Evolutionary conservation across 2,888 invertebrate species (phyloP), one percentile per base, ranked within the genome.

Genomic region (Xestia rhomboidea): DNA sequence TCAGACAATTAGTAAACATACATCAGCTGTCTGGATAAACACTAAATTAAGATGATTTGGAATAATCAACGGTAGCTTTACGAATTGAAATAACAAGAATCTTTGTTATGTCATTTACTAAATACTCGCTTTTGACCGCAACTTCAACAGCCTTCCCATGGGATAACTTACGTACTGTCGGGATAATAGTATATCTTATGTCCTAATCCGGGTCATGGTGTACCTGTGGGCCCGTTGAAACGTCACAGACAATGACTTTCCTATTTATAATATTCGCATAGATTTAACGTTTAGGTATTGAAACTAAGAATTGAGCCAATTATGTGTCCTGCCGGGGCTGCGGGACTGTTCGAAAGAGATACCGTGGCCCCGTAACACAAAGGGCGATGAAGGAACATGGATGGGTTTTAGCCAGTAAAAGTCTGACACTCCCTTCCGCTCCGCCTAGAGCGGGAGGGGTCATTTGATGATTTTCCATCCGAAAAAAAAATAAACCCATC

Each of bases 1-100:
- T 73, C 27, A 62, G 67, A 75, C 60, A 68, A 84, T 84, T 81
- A 66, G 68, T 86, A 86, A 79, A 74, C 86, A 77, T 7, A 38
- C 46, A 72, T 44, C 49, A 64, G 49, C 51, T 62, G 54, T 71
- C 68, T 38, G 38, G 7, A 72, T 72, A 71, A 68, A 68, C 21
- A n/a, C 51, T 5, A 54, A 41, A 74, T 78, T 82, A 21, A 49
- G 34, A n/a, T 46, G 13, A 60, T 44, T 68, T 60, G 63, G 44
- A 71, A 73, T 78, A 64, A 60, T 49, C 21, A 63, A 70, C 62
- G 5, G 1, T 24, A 30, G 27, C n/a, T 69, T 63, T 44, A 1
- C 27, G 15, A 68, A 70, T 81, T 63, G 67, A 57, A 46, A 6
- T 38, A 70, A 27, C 76, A 15, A 27, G 54, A 51, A 44, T 46